Percentiles rank a stretch among this genome's conserved stretches.
Evolutionary conservation across 2,113 vertebrate genomes (phyloP).

Genomic region (Chionomys nivalis): DNA sequence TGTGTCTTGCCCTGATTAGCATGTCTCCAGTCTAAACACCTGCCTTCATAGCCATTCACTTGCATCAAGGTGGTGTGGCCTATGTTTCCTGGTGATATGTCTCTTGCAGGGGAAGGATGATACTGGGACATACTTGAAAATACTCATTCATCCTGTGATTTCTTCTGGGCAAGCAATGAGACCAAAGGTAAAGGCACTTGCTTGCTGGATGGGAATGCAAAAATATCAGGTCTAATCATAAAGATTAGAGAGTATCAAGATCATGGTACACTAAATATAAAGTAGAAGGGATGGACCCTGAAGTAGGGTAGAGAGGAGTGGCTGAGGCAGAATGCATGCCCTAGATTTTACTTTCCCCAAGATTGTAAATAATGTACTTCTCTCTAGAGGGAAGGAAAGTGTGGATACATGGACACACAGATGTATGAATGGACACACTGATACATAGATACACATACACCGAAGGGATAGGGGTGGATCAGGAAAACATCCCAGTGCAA

Average conservation of each 20-base stretch:
- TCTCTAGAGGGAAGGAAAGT: not conserved
- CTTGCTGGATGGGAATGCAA: not conserved
- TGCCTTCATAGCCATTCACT: not conserved
- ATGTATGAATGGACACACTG: not conserved
- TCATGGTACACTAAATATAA: not conserved
- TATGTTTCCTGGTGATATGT: not conserved
- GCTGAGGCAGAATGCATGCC: not conserved
- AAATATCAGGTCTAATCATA: not conserved
- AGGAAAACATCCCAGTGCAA: constrained; percentile 5
- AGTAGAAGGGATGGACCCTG: not conserved
- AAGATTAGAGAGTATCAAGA: not conserved
- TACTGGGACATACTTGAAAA: not conserved
- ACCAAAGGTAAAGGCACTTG: not conserved
- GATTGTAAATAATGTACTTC: not conserved
- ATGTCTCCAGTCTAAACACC: not conserved
- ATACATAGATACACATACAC: not conserved
- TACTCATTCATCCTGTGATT: not conserved
- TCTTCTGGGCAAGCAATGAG: not conserved
- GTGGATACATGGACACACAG: not conserved
- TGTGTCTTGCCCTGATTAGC: not conserved
- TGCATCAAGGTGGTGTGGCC: not conserved
- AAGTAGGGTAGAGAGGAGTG: not conserved
- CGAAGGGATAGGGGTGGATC: too few species aligned
- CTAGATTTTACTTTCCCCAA: constrained; percentile 1
- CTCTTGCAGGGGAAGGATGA: not conserved